phyloP scores from a whole-genome alignment of 37 sponge, comb jelly and placozoan genomes.

The Cladorhizidae sp. region DNA sequence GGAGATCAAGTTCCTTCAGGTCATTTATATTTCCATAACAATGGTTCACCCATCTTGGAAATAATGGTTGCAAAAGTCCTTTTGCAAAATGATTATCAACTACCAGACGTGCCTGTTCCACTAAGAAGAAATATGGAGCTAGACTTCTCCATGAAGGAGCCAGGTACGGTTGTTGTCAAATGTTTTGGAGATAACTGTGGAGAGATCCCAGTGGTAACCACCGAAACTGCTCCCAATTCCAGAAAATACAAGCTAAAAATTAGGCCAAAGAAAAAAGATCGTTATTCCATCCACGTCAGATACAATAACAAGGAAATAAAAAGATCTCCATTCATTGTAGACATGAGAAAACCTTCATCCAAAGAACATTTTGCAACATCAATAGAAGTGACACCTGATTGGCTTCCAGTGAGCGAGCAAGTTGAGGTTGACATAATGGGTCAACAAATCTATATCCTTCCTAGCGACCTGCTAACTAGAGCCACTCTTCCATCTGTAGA shows the following conservation, averaged over 20 bases:
- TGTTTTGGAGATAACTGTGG: conserved; percentile 45
- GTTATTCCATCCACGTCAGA: conserved; percentile 35
- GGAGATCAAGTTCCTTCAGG: conserved; percentile 41
- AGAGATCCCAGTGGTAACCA: conserved; percentile 41
- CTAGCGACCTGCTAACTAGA: not conserved
- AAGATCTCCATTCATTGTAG: conserved; percentile 56
- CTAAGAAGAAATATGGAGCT: not conserved
- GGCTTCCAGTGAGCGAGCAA: not conserved
- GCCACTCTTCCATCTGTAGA: not conserved
- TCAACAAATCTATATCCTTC: not conserved
- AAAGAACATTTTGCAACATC: not conserved
- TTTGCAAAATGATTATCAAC: not conserved
- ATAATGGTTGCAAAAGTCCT: not conserved
- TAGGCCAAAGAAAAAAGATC: conserved; percentile 42
- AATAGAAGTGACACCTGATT: not conserved
- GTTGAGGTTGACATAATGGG: not conserved
- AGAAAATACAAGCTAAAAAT: conserved; percentile 39
- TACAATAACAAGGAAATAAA: conserved; percentile 44
- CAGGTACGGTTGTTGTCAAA: conserved; percentile 18
- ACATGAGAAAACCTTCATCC: conserved; percentile 9
- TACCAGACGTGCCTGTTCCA: not conserved
- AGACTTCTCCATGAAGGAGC: not conserved
- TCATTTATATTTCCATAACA: conserved; percentile 53
- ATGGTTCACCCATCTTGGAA: not conserved
- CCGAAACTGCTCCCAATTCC: conserved; percentile 5